Base-by-base conservation (phyloP, 1,140 invertebrate genomes). In the Pristionchus pacificus region DNA sequence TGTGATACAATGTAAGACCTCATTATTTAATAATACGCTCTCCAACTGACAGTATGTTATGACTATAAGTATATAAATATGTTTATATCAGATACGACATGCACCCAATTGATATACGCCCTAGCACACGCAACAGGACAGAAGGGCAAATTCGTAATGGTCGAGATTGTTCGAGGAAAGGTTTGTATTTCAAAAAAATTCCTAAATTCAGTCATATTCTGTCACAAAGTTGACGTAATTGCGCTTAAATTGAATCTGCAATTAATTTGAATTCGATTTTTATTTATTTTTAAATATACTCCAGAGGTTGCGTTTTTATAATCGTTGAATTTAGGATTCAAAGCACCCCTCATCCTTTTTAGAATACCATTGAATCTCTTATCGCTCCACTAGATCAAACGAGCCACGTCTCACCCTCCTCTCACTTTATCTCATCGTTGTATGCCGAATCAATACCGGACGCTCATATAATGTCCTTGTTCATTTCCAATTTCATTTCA, bases 111-210 rank as follows among this genome's bases (percentile, higher is more conserved):
- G 1, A 71, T 75, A 27, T 67, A 64, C 38, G 72, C 67, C 30
- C 38, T 75, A 3, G 64, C 65, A 10, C 33, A 65, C 30, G 74
- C 74, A 0, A 74, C 65, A 32, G 59, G 59, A 25, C 71, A 73
- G 38, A 59, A 70, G 31, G 71, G 71, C 6, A 72, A 70, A 33
- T 73, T 66, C 60, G 71, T 66, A n/a, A 49, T 73, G 65, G 38
- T 68, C 24, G 71, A 73, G 60, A 68, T 24, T 27, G 33, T 58
- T 71, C 2, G 65, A 14, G 19, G 14, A 29, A 65, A 13, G 55
- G 13, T 55, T 25, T 57, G 2, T 6, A 2, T 65, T 57, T 19
- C 14, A 3, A 57, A 33, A 29, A 32, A 2, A 65, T 15, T 2
- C 2, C 63, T 49, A n/a, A 25, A 6, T 60, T 60, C 59, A 10